A percentile compares a stretch with the other conserved stretches of the same genome.
phyloP scores from a whole-genome alignment of 2,797 vertebrate genomes.

The Acropternis orthonyx region DNA sequence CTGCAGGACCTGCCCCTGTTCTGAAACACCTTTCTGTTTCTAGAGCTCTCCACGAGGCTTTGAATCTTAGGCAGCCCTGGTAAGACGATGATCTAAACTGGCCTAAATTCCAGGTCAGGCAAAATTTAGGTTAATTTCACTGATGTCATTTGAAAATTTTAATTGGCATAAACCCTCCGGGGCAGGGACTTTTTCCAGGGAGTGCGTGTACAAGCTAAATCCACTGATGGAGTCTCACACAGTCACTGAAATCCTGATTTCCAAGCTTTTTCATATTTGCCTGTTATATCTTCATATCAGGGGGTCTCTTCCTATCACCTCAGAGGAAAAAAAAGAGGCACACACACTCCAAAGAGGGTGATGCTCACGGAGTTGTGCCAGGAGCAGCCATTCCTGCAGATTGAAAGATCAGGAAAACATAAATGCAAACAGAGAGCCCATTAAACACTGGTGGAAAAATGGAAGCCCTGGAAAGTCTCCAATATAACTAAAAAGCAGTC shows the following conservation, averaged over 20 bases:
- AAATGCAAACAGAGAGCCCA: constrained; percentile 69
- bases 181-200: constrained; percentile 53
- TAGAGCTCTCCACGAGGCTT: not conserved
- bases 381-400: constrained; percentile 33
- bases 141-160: constrained; percentile 51
- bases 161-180: constrained; percentile 52
- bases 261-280: not conserved
- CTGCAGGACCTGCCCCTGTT: not conserved
- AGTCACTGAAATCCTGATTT: not conserved
- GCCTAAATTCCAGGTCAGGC: constrained; percentile 63
- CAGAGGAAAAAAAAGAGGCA: not conserved
- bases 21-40: not conserved
- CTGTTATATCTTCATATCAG: not conserved
- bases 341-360: not conserved
- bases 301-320: not conserved
- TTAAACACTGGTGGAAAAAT: constrained; percentile 68
- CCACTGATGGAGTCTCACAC: constrained; percentile 14
- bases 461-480: constrained; percentile 66
- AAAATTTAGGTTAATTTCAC: constrained; percentile 60
- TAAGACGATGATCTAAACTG: constrained; percentile 56
- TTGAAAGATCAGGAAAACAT: constrained; percentile 62
- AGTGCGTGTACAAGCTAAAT: constrained; percentile 3
- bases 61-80: not conserved
- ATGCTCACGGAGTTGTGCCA: constrained; percentile 6
- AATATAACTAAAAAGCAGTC: constrained; percentile 61